Evolutionary conservation across 2,888 invertebrate species (phyloP).

Genomic region (Erebia aethiops): DNA sequence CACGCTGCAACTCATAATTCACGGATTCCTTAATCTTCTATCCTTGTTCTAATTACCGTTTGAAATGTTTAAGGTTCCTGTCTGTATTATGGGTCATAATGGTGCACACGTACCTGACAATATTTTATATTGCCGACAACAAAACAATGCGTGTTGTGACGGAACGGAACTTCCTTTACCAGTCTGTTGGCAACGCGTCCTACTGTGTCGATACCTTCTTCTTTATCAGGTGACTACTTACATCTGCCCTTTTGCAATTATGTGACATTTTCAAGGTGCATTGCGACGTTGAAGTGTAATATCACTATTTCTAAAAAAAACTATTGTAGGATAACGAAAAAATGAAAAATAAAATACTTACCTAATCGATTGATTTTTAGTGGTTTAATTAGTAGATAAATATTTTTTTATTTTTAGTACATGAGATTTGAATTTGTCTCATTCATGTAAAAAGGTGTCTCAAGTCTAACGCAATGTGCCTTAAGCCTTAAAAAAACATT

Average conservation of each 20-base stretch:
- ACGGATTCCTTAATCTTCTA: neutral
- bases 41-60: neutral
- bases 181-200: slow-evolving; percentile 92
- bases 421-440: no score
- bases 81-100: slow-evolving; percentile 92
- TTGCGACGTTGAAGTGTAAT: neutral
- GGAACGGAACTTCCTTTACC: slow-evolving; percentile 90
- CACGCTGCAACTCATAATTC: neutral
- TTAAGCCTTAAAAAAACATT: neutral
- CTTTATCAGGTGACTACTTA: slow-evolving; percentile 86
- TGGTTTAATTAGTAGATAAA: no score
- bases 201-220: slow-evolving; percentile 94
- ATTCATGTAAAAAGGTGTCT: neutral
- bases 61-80: slow-evolving; percentile 77
- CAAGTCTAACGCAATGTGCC: neutral
- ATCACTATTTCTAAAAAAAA: no score
- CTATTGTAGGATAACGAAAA: no score
- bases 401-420: no score
- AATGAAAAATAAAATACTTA: no score
- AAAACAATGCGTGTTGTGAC: slow-evolving; percentile 88
- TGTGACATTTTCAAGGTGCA: slow-evolving; percentile 53
- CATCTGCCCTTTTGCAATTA: neutral
- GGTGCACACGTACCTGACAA: slow-evolving; percentile 92
- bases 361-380: no score
- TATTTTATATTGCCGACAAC: slow-evolving; percentile 90